phyloP scores from a whole-genome alignment of 1,140 invertebrate genomes.

The Drosophila mayri region DNA sequence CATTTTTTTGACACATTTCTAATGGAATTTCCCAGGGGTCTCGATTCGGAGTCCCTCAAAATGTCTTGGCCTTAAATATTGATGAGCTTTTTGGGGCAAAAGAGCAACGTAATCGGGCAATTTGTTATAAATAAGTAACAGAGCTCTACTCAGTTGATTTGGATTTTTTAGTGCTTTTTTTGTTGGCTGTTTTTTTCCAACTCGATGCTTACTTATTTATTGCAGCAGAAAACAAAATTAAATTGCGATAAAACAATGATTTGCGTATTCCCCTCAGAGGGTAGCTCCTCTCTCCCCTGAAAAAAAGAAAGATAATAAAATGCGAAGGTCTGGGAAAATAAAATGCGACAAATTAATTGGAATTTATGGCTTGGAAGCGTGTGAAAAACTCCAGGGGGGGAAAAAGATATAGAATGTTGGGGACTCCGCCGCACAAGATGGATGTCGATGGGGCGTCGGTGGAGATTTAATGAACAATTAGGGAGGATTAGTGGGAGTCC shows the following conservation, averaged over 20 bases:
- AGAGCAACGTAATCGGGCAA: slow-evolving; percentile 49
- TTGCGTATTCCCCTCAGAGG: slow-evolving; percentile 51
- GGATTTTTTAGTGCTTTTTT: slow-evolving; percentile 8
- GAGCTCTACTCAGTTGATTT: slow-evolving; percentile 34
- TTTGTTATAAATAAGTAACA: slow-evolving; percentile 68
- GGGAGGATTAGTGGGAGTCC: slow-evolving; percentile 51
- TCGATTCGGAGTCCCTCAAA: neutral
- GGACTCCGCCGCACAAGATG: slow-evolving; percentile 18
- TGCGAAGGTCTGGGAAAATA: slow-evolving; percentile 51
- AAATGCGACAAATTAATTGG: slow-evolving; percentile 79
- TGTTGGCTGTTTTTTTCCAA: neutral
- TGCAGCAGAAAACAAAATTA: slow-evolving; percentile 57
- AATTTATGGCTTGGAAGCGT: slow-evolving; percentile 70
- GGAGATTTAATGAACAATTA: slow-evolving; percentile 70
- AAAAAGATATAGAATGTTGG: slow-evolving; percentile 6
- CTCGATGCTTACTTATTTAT: slow-evolving; percentile 59
- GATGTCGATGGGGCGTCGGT: slow-evolving; percentile 30
- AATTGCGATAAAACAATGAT: slow-evolving; percentile 75
- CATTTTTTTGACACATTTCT: slow-evolving; percentile 65
- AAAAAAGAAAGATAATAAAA: slow-evolving; percentile 48
- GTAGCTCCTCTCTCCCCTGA: neutral
- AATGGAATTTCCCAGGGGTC: slow-evolving; percentile 50
- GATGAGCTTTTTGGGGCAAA: slow-evolving; percentile 30
- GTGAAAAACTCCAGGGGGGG: slow-evolving; percentile 27
- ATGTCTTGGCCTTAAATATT: slow-evolving; percentile 47